A percentile compares a stretch with the other conserved stretches of the same genome.
phyloP scores from a whole-genome alignment of 2,888 invertebrate species.

The Drosophila colorata region DNA sequence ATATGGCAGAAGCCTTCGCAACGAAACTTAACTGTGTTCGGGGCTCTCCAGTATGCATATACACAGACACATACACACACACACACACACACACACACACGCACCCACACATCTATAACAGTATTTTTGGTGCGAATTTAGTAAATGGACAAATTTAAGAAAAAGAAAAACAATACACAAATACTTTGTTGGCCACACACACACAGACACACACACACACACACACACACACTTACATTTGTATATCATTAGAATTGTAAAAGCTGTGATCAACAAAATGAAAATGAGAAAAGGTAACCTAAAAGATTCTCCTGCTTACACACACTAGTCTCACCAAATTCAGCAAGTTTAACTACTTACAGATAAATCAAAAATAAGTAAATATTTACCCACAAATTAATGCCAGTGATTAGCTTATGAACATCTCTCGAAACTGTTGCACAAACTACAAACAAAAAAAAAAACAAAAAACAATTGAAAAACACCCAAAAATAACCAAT shows the following conservation, averaged over 20 bases:
- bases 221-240: constrained; percentile 34
- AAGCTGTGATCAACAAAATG: constrained; percentile 72
- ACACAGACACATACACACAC: background rate
- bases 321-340: constrained; percentile 20
- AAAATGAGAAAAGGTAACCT: constrained; percentile 22
- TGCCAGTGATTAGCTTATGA: constrained; percentile 6
- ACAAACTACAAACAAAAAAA: constrained; percentile 5
- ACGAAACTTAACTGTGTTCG: background rate
- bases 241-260: constrained; percentile 79
- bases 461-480: background rate
- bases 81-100: constrained; percentile 15
- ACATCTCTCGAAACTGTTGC: constrained; percentile 1
- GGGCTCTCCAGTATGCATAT: constrained; percentile 12
- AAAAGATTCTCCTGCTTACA: constrained; percentile 42
- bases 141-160: constrained; percentile 18
- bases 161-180: constrained; percentile 8
- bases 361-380: constrained; percentile 6
- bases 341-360: constrained; percentile 18
- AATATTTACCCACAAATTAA: constrained; percentile 6
- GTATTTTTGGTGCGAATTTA: constrained; percentile 67
- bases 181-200: constrained; percentile 21
- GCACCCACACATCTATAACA: constrained; percentile 21
- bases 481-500: constrained; percentile 7
- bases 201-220: constrained; percentile 5
- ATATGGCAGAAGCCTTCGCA: constrained; percentile 1